phyloP scores from a whole-genome alignment of 2,797 vertebrate genomes.

The Amblyopsis hoosieri region DNA sequence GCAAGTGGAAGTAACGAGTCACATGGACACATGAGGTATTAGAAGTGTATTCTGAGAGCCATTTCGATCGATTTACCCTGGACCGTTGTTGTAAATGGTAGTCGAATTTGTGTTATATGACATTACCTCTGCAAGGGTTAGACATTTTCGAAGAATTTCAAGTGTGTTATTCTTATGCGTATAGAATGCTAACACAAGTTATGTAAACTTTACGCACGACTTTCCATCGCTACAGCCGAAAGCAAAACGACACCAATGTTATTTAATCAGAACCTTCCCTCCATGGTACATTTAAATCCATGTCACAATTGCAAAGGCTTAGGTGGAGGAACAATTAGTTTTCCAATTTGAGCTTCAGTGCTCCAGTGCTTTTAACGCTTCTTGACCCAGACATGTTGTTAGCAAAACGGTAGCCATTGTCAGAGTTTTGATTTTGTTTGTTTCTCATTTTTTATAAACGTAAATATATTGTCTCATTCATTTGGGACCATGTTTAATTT shows the following conservation, averaged over 20 bases:
- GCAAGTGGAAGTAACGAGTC: conserved; percentile 44
- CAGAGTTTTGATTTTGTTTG: conserved; percentile 65
- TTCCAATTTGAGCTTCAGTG: conserved; percentile 55
- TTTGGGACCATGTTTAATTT: conserved; percentile 80
- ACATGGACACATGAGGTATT: conserved; percentile 43
- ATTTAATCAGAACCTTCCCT: conserved; percentile 36
- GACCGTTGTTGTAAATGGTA: conserved; percentile 53
- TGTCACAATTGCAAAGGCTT: conserved; percentile 41
- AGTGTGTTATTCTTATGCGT: conserved; percentile 44
- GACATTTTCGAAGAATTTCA: conserved; percentile 43
- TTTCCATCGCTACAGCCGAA: conserved; percentile 25
- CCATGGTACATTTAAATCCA: conserved; percentile 23
- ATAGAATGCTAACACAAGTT: conserved; percentile 14
- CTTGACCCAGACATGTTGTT: conserved; percentile 55
- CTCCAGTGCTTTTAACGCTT: conserved; percentile 47
- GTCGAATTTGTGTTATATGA: conserved; percentile 47
- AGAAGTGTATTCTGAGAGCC: conserved; percentile 55
- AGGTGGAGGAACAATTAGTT: conserved; percentile 35
- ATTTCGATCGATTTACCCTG: conserved; percentile 46
- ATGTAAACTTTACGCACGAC: conserved; percentile 50
- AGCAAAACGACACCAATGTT: conserved; percentile 34
- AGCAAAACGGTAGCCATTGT: conserved; percentile 60
- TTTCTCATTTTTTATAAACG: conserved; percentile 68
- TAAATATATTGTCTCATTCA: conserved; percentile 73
- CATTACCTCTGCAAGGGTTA: conserved; percentile 32